Evolutionary conservation across 2,797 vertebrate species (phyloP).

Genomic region (Coracias cyanogaster): DNA sequence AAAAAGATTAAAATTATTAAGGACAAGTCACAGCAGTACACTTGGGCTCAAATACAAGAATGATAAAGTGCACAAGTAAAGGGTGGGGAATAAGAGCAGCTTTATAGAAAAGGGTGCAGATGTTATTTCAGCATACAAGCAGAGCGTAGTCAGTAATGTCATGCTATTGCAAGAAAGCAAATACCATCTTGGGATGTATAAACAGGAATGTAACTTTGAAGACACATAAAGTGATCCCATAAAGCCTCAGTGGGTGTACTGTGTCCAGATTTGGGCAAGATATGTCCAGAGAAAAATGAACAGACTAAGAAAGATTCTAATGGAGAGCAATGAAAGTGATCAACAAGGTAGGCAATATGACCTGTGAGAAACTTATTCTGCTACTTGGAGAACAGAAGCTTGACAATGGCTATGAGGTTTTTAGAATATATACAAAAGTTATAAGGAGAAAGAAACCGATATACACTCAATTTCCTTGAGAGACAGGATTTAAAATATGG

Average conservation of each 20-base stretch:
- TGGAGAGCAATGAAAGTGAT: not conserved
- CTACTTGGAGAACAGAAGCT: not conserved
- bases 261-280: not conserved
- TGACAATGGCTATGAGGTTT: not conserved
- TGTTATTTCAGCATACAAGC: not conserved
- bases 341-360: not conserved
- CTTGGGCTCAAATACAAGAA: not conserved
- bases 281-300: not conserved
- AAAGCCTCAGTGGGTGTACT: not conserved
- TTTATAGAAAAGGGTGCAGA: not conserved
- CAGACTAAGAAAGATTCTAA: not conserved
- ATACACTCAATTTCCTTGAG: not conserved
- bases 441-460: not conserved
- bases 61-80: not conserved
- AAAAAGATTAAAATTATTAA: not conserved
- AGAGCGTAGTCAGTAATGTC: not conserved
- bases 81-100: not conserved
- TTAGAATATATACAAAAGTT: not conserved
- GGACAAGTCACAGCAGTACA: not conserved
- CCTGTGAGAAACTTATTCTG: not conserved
- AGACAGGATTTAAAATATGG: not conserved
- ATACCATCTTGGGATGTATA: not conserved
- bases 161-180: not conserved
- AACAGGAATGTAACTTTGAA: not conserved
- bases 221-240: not conserved